A percentile compares a stretch with the other conserved stretches of the same genome.
Evolutionary conservation across 2,888 invertebrate genomes (phyloP).

Genomic region (Omphaloscelis lunosa): DNA sequence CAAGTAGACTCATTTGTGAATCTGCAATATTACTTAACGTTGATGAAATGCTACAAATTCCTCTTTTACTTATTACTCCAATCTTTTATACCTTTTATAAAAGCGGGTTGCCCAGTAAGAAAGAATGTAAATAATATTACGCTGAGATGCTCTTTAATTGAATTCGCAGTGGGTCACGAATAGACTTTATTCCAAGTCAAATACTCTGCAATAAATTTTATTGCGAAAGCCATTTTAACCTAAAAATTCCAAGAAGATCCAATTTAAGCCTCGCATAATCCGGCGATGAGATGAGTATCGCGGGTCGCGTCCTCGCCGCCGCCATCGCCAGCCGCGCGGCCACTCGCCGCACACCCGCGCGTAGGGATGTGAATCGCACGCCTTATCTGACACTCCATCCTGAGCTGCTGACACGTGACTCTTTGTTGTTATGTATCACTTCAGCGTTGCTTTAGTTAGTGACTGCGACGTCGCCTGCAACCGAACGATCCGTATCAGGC

Average conservation of each 20-base stretch:
- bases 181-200: constrained; percentile 84
- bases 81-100: constrained; percentile 71
- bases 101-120: constrained; percentile 68
- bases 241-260: constrained; percentile 87
- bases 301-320: constrained; percentile 68
- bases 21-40: constrained; percentile 56
- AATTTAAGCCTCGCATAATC: constrained; percentile 87
- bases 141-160: constrained; percentile 82
- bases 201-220: constrained; percentile 86
- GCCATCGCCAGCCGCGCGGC: constrained; percentile 56
- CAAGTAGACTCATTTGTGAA: constrained; percentile 39
- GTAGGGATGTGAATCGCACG: constrained; percentile 41
- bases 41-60: constrained; percentile 62
- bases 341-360: constrained; percentile 54
- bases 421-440: constrained; percentile 65
- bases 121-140: constrained; percentile 81
- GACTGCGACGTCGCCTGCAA: constrained; percentile 57
- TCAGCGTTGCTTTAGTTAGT: constrained; percentile 63
- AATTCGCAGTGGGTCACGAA: constrained; percentile 82
- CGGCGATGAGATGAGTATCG: constrained; percentile 83
- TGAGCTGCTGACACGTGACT: constrained; percentile 59
- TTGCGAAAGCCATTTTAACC: constrained; percentile 84
- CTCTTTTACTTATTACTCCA: constrained; percentile 65
- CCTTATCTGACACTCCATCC: constrained; percentile 64
- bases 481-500: constrained; percentile 77